A percentile compares a stretch with the other conserved stretches of the same genome.
These are phyloP conservation scores for Drosophila sechellia DNA, from an alignment of 1,140 invertebrate species.

Conservation along the genomic window DNA sequence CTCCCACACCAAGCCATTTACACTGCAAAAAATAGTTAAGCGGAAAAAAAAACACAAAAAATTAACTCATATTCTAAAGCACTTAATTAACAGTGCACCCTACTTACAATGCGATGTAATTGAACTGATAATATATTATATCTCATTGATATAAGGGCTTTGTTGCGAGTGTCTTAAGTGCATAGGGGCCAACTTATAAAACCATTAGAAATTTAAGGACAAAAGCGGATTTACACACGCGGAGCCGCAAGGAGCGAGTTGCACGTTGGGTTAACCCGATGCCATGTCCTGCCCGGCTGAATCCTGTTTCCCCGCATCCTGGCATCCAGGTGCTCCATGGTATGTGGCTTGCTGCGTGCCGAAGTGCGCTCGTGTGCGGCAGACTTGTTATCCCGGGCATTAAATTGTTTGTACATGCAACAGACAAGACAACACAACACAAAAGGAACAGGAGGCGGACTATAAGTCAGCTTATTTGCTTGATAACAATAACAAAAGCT, in stretches of 20 bases:
- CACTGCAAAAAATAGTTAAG: conserved; percentile 8
- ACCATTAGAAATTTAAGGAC: conserved; percentile 66
- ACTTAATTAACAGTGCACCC: not conserved
- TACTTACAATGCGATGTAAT: not conserved
- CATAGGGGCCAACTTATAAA: conserved; percentile 57
- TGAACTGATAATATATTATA: not conserved
- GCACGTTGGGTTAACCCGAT: conserved; percentile 4
- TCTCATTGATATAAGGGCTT: not conserved
- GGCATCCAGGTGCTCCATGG: conserved; percentile 26
- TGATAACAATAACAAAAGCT: conserved; percentile 69
- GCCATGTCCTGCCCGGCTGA: conserved; percentile 2
- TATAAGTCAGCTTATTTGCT: conserved; percentile 66
- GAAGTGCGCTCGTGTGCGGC: conserved; percentile 16
- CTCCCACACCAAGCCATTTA: not conserved
- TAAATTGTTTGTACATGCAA: conserved; percentile 72
- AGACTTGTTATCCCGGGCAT: conserved; percentile 69
- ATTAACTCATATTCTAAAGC: not conserved
- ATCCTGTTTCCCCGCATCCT: conserved; percentile 6
- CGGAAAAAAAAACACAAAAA: too few species aligned
- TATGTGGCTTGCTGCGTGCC: conserved; percentile 50
- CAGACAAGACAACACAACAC: conserved; percentile 39
- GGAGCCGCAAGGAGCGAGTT: not conserved
- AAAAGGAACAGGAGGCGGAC: conserved; percentile 43
- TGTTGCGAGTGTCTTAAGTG: not conserved
- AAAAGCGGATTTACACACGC: conserved; percentile 29